These are phyloP conservation scores for Arctocebus calabarensis DNA, from an alignment of 2,797 vertebrate genomes.

Conservation along the genomic window DNA sequence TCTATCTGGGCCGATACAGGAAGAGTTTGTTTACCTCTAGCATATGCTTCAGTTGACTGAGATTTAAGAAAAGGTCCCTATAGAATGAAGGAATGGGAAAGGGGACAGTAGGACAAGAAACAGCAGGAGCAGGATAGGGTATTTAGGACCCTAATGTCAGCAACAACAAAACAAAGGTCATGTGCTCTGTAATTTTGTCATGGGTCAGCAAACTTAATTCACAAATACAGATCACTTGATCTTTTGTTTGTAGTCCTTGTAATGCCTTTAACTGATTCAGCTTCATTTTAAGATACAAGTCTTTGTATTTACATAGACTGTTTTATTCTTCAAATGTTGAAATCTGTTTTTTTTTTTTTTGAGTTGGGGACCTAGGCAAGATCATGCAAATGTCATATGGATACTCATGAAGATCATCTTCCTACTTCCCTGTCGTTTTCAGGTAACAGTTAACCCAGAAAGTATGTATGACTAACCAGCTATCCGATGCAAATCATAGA, in stretches of 20 bases:
- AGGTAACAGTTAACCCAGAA: neutral
- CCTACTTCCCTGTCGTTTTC: neutral
- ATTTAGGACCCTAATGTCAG: neutral
- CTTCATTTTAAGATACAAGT: neutral
- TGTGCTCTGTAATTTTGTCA: neutral
- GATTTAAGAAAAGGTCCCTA: neutral
- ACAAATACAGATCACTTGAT: neutral
- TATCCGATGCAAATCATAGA: neutral
- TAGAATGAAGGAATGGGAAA: neutral
- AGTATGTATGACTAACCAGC: neutral
- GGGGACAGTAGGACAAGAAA: neutral
- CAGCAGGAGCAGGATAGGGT: neutral
- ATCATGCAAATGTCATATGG: neutral
- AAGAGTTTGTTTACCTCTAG: neutral
- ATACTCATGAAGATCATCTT: neutral
- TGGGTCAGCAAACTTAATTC: neutral
- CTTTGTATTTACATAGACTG: neutral
- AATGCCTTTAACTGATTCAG: neutral
- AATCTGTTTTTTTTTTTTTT: neutral
- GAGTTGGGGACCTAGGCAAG: neutral
- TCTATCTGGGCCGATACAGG: slow-evolving; percentile 1
- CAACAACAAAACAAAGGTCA: neutral
- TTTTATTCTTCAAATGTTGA: neutral
- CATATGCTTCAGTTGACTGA: rapidly evolving
- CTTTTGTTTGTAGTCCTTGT: neutral